Conservation (phyloP, 2,113 vertebrate species). For the Lates calcarifer region DNA sequence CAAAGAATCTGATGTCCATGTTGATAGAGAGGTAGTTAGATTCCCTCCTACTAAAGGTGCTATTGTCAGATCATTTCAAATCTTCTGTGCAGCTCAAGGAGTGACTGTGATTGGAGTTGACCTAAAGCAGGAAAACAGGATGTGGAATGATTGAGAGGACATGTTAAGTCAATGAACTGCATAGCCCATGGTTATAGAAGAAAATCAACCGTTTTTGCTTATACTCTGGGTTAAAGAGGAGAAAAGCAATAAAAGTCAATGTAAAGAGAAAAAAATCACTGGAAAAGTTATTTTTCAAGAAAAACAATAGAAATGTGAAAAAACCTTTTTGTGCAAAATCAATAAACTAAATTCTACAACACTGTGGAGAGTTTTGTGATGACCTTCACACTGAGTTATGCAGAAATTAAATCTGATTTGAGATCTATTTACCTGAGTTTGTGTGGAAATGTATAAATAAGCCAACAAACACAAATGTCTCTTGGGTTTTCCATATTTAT, state of each 20-base stretch:
- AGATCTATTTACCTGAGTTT: background rate
- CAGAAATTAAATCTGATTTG: background rate
- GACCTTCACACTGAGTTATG: constrained; percentile 32
- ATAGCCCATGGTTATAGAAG: constrained; percentile 51
- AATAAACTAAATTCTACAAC: constrained; percentile 77
- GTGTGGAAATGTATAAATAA: background rate
- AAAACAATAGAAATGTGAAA: constrained; percentile 69
- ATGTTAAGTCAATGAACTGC: constrained; percentile 61
- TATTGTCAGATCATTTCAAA: constrained; percentile 76
- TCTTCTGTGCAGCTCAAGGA: constrained; percentile 83
- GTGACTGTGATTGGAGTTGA: constrained; percentile 65
- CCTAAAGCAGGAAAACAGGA: constrained; percentile 63
- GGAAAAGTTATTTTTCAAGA: constrained; percentile 42
- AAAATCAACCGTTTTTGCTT: constrained; percentile 54
- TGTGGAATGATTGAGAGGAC: constrained; percentile 68
- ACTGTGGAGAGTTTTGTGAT: constrained; percentile 67
- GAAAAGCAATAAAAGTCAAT: constrained; percentile 59
- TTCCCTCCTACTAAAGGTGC: constrained; percentile 81
- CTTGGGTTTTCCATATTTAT: constrained; percentile 66
- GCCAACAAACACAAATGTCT: background rate
- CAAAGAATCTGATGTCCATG: constrained; percentile 46
- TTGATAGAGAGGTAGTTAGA: constrained; percentile 55
- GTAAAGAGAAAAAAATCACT: constrained; percentile 48
- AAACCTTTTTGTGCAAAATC: constrained; percentile 70
- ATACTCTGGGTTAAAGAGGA: constrained; percentile 54